These are phyloP conservation scores for Myripristis murdjan DNA, from an alignment of 2,797 vertebrate genomes.

Conservation along the genomic window DNA sequence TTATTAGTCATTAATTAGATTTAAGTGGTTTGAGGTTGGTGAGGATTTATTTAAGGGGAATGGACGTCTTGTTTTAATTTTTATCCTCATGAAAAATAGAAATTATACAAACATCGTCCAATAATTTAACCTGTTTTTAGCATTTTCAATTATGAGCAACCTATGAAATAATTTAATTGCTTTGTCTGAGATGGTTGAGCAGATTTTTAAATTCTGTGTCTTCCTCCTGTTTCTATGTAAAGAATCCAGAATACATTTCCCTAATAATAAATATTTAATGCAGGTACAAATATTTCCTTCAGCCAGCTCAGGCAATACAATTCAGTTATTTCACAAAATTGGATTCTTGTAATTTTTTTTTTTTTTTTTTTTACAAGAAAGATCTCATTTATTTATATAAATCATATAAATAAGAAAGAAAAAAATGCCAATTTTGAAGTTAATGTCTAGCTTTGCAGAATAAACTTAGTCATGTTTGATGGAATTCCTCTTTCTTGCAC, in stretches of 20 bases:
- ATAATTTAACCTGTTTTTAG: constrained; percentile 3
- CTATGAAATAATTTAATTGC: neutral
- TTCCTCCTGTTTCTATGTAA: neutral
- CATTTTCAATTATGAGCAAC: neutral
- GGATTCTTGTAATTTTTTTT: too few relatives aligned
- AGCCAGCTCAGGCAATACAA: neutral
- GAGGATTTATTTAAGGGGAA: too few relatives aligned
- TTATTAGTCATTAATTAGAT: constrained; percentile 68
- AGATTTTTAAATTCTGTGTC: neutral
- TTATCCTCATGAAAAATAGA: neutral
- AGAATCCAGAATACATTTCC: neutral
- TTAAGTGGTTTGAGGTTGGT: constrained; percentile 53
- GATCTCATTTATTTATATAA: neutral
- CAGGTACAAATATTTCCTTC: neutral
- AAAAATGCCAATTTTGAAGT: neutral
- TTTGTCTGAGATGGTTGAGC: neutral
- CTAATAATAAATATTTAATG: constrained; percentile 11
- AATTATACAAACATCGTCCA: constrained; percentile 12
- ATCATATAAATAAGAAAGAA: neutral
- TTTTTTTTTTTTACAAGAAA: neutral
- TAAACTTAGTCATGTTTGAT: constrained; percentile 18
- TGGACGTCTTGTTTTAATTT: too few relatives aligned
- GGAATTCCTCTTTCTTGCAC: constrained; percentile 36
- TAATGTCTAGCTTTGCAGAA: neutral
- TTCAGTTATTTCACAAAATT: neutral